These are phyloP conservation scores for Rhyacophila evoluta DNA, from an alignment of 2,888 invertebrate genomes.

Conservation along the genomic window DNA sequence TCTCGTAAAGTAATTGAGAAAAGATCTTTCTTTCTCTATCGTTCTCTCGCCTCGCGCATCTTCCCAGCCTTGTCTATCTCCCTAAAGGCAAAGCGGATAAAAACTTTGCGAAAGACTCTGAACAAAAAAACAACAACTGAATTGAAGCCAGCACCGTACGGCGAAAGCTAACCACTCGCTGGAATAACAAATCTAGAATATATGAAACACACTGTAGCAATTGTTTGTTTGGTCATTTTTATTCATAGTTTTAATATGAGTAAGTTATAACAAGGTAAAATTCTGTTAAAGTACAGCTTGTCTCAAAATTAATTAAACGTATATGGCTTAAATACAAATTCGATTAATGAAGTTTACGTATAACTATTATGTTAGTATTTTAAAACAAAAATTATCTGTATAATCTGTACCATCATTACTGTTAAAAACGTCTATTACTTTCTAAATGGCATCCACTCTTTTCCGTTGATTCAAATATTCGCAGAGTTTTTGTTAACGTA, in stretches of 20 bases:
- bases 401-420: too few relatives aligned
- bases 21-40: slow-evolving; percentile 9
- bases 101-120: slow-evolving; percentile 12
- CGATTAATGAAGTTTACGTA: too few relatives aligned
- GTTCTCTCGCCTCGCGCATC: background rate
- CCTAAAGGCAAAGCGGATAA: slow-evolving; percentile 13
- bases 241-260: background rate
- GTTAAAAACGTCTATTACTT: too few relatives aligned
- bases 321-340: too few relatives aligned
- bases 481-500: too few relatives aligned
- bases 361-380: too few relatives aligned
- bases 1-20: slow-evolving; percentile 22
- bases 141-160: background rate
- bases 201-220: background rate
- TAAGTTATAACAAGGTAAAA: too few relatives aligned
- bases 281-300: too few relatives aligned
- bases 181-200: background rate
- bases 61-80: background rate
- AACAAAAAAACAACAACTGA: slow-evolving; percentile 2
- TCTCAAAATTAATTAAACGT: too few relatives aligned
- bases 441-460: too few relatives aligned
- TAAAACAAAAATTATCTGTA: too few relatives aligned
- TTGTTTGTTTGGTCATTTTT: background rate
- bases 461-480: too few relatives aligned
- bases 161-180: background rate